These are phyloP conservation scores for Dysdera silvatica DNA, from an alignment of 1,140 invertebrate genomes.

Conservation along the genomic window DNA sequence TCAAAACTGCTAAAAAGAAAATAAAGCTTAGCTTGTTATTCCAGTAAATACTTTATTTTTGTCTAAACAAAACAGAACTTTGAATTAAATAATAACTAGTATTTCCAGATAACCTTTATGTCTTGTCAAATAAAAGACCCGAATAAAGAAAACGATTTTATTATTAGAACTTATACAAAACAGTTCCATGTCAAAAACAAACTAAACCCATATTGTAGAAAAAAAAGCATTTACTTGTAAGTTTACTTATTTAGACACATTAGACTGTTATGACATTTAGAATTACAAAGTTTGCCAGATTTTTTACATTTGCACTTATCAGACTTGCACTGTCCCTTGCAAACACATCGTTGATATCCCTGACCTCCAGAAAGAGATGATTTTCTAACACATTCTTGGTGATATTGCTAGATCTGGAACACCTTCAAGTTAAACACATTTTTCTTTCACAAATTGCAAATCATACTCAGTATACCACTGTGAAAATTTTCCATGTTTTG, in stretches of 20 bases:
- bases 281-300: slow-evolving; percentile 6
- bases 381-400: background rate
- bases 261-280: slow-evolving; percentile 9
- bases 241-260: background rate
- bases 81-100: no score
- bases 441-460: background rate
- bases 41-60: no score
- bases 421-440: background rate
- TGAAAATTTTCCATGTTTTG: slow-evolving; percentile 1
- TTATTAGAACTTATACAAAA: no score
- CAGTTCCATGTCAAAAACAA: no score
- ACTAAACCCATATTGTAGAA: background rate
- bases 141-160: no score
- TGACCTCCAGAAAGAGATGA: background rate
- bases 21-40: no score
- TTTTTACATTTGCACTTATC: slow-evolving; percentile 11
- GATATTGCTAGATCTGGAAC: slow-evolving; percentile 3
- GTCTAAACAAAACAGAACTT: no score
- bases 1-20: no score
- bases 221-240: background rate
- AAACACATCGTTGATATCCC: background rate
- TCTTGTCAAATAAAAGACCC: no score
- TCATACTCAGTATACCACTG: background rate
- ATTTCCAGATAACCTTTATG: no score
- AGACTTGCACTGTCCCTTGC: background rate